A percentile compares a stretch with the other conserved stretches of the same genome.
Conservation (phyloP, 1,140 invertebrate genomes). For the Drosophila kanapiae region DNA sequence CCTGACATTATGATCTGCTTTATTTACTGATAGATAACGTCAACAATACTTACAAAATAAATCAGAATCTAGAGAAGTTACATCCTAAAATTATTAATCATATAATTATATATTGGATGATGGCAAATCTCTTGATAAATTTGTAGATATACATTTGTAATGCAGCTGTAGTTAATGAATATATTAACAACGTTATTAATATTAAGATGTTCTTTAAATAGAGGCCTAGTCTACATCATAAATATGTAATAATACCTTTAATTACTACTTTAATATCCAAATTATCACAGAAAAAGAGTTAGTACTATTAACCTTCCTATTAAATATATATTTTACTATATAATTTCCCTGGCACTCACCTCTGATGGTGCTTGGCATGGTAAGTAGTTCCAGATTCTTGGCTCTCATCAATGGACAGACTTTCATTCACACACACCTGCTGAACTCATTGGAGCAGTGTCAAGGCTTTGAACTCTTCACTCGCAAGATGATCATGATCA, state of each 20-base stretch:
- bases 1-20: too few relatives aligned
- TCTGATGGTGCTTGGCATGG: slow-evolving; percentile 83
- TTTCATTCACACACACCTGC: slow-evolving; percentile 17
- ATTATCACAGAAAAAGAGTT: background rate
- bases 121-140: too few relatives aligned
- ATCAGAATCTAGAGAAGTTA: too few relatives aligned
- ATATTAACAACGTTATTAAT: background rate
- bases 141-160: too few relatives aligned
- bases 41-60: too few relatives aligned
- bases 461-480: slow-evolving; percentile 34
- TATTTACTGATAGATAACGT: too few relatives aligned
- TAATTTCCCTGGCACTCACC: slow-evolving; percentile 49
- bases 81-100: too few relatives aligned
- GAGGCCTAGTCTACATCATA: too few relatives aligned
- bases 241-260: background rate
- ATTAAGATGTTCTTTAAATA: background rate
- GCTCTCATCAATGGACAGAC: slow-evolving; percentile 55
- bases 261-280: background rate
- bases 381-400: slow-evolving; percentile 56
- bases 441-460: slow-evolving; percentile 22
- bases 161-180: too few relatives aligned
- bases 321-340: background rate
- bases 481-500: slow-evolving; percentile 37
- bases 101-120: too few relatives aligned
- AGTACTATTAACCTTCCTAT: background rate